Evolutionary conservation across 2,113 vertebrate species (phyloP).

Genomic region (Nematolebias whitei): DNA sequence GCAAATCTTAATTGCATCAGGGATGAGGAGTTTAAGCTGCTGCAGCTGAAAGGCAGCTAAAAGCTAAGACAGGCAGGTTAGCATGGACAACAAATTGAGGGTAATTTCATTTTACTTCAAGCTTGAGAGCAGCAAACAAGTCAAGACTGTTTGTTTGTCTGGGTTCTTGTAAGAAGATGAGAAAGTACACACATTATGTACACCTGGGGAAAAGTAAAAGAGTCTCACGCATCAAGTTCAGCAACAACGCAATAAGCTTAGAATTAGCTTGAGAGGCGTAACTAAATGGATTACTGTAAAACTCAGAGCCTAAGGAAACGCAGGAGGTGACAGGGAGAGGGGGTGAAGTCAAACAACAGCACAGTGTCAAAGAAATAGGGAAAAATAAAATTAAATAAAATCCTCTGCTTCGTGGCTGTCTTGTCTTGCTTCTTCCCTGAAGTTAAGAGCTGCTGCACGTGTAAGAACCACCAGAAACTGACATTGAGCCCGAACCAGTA

Average conservation of each 20-base stretch:
- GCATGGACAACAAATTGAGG: conserved; percentile 21
- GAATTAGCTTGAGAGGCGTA: conserved; percentile 64
- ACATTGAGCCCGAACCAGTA: conserved; percentile 26
- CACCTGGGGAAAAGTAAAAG: conserved; percentile 52
- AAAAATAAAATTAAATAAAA: conserved; percentile 26
- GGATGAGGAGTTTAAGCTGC: conserved; percentile 21
- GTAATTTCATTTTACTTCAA: conserved; percentile 8
- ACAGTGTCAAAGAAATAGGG: conserved; percentile 44
- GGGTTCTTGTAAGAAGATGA: conserved; percentile 13
- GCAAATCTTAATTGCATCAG: conserved; percentile 37
- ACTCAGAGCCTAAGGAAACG: conserved; percentile 53
- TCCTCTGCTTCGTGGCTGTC: conserved; percentile 49
- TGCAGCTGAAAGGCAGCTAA: conserved; percentile 19
- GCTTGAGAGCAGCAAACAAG: conserved; percentile 19
- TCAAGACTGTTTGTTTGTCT: conserved; percentile 28
- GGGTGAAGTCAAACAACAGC: conserved; percentile 67
- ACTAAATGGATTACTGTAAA: conserved; percentile 69
- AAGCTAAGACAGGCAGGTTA: conserved; percentile 23
- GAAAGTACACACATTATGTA: conserved; percentile 52
- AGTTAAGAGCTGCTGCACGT: conserved; percentile 52
- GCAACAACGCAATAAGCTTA: conserved; percentile 75
- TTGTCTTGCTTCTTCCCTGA: conserved; percentile 60
- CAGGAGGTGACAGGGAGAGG: conserved; percentile 53
- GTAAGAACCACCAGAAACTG: conserved; percentile 44
- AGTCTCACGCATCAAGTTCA: conserved; percentile 48